These are phyloP conservation scores for Drymodes brunneopygia DNA, from an alignment of 2,113 vertebrate species.

Conservation along the genomic window DNA sequence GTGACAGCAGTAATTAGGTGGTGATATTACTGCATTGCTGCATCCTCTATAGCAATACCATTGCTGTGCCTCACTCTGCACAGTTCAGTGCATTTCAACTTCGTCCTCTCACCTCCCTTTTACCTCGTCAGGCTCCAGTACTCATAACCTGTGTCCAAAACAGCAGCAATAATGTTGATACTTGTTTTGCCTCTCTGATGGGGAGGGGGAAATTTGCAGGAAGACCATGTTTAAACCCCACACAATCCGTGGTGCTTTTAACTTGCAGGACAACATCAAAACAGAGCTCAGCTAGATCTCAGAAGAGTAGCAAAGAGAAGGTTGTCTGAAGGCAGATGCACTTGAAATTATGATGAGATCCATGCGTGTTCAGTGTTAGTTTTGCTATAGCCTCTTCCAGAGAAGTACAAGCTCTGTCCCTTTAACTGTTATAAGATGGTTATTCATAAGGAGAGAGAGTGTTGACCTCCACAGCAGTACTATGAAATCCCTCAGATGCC, in stretches of 20 bases:
- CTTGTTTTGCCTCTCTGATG: background rate
- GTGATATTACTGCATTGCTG: background rate
- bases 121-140: background rate
- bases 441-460: background rate
- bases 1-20: background rate
- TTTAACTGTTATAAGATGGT: background rate
- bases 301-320: background rate
- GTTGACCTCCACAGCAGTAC: background rate
- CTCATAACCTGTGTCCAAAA: background rate
- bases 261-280: background rate
- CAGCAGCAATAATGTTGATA: background rate
- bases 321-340: background rate
- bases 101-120: background rate
- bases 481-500: background rate
- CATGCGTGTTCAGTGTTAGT: background rate
- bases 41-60: background rate
- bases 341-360: background rate
- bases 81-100: background rate
- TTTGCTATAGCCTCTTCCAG: background rate
- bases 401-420: background rate
- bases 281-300: background rate
- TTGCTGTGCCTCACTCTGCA: background rate
- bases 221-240: background rate
- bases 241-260: background rate
- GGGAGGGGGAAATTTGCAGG: background rate